Evolutionary conservation across 1,140 invertebrate species (phyloP), one percentile per base, ranked within the genome.

Genomic region (Gonioctena quinquepunctata): DNA sequence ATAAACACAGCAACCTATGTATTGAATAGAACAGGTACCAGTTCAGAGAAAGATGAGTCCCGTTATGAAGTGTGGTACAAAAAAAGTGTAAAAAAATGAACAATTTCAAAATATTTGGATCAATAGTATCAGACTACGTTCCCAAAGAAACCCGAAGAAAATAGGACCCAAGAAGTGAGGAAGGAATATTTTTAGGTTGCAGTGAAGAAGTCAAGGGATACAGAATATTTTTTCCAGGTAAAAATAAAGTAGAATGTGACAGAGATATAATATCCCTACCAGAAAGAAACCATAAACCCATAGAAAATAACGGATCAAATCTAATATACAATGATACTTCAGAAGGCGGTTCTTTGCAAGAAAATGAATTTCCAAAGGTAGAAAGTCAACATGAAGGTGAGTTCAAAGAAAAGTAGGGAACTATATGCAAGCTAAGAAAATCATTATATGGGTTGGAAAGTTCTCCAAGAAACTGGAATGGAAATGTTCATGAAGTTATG

Each of bases 181-280:
- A 71, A 75, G 79, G 75, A 54, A 70, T 80, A 68, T 75, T 84
- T 63, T 74, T 84, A 22, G 83, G 82, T 0, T 84, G 84, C 71
- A 72, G 63, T 23, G 76, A 83, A 48, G 42, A 68, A n/a, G 28
- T 27, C 3, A 69, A 69, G 56, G 60, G 68, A 11, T 69, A 27
- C 27, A 52, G 68, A 56, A 63, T 69, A 6, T 69, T 26, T 33
- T 26, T 63, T 8, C 23, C 42, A 63, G 59, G 63, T 2, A 63
- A 68, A 68, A 52, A 69, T 54, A 69, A 50, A 64, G 49, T 69
- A 18, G 68, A 52, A 26, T 13, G 19, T 3, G n/a, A 63, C 19
- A 25, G 68, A n/a, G 60, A 69, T 11, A 22, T 69, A 11, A 63
- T 69, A 13, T 69, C 63, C 21, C 21, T 68, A 50, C 57, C 22